Evolutionary conservation across 1,140 invertebrate species (phyloP), one percentile per base, ranked within the genome.

Genomic region (Anadara kagoshimensis): DNA sequence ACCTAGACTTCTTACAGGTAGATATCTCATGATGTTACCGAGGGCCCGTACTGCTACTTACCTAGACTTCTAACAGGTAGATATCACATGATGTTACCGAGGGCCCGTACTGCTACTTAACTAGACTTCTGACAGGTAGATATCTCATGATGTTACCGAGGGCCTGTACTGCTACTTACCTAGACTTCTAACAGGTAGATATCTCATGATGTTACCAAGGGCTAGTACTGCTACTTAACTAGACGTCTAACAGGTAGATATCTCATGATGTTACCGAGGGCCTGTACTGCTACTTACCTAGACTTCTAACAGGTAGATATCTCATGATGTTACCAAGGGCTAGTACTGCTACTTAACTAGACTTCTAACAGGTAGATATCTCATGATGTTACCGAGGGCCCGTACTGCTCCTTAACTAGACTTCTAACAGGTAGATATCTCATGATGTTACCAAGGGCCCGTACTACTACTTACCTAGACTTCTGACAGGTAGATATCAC

Each of bases 401-500:
- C 95, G 91, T 0, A 95, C 94, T 10, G 92, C 93, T n/a, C 65
- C 73, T 90, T 86, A 78, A 90, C 84, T 20, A 92, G 78, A 66
- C 93, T 88, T 49, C 90, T 89, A 18, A 90, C 85, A 1, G 91
- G 90, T 61, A 94, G 90, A 59, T 95, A 89, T 43, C 93, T 90
- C 65, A 96, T 86, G 49, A 96, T 90, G 86, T 94, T 96, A 5
- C 95, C 95, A n/a, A 96, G 86, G 8, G 94, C 93, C 56, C 95
- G 91, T 0, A 95, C 94, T 10, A 92, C 93, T n/a, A 69, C 73
- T 90, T 86, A 78, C 90, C 84, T 20, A 92, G 78, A 66, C 93
- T 88, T 49, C 90, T 89, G 18, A 90, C 85, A 1, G 91, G 90
- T 61, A 94, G 90, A 59, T 95, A 89, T 43, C 93, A 90, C 65